Evolutionary conservation across 1,140 invertebrate genomes (phyloP).

Genomic region (Tetraneura akinire): DNA sequence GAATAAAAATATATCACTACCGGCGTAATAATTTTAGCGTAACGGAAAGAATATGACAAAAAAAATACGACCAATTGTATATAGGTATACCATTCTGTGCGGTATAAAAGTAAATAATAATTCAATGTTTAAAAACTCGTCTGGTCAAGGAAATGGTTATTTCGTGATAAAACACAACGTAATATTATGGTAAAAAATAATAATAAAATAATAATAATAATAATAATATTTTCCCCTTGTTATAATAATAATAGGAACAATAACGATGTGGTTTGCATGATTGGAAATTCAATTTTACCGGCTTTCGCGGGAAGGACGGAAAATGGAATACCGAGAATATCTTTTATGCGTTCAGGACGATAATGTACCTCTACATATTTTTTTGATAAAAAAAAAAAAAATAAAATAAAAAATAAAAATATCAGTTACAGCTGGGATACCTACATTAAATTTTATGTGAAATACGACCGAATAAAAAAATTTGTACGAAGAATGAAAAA

Average conservation of each 20-base stretch:
- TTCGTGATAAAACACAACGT: constrained; percentile 4
- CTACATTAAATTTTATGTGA: too few relatives aligned
- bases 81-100: too few relatives aligned
- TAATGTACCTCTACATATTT: not conserved
- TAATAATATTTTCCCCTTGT: not conserved
- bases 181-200: not conserved
- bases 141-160: constrained; percentile 3
- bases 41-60: not conserved
- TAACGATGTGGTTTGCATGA: constrained; percentile 6
- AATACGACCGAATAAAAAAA: constrained; percentile 19
- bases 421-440: too few relatives aligned
- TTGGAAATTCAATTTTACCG: constrained; percentile 4
- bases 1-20: too few relatives aligned
- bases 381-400: not conserved
- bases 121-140: constrained; percentile 4
- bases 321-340: not conserved
- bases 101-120: not conserved
- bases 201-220: not conserved
- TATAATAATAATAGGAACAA: too few relatives aligned
- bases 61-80: not conserved
- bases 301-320: not conserved
- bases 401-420: too few relatives aligned
- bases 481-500: constrained; percentile 2
- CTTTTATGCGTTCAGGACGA: constrained; percentile 1
- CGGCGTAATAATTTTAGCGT: too few relatives aligned